Evolutionary conservation across 2,797 vertebrate genomes (phyloP).

Genomic region (Harpagifer antarcticus): DNA sequence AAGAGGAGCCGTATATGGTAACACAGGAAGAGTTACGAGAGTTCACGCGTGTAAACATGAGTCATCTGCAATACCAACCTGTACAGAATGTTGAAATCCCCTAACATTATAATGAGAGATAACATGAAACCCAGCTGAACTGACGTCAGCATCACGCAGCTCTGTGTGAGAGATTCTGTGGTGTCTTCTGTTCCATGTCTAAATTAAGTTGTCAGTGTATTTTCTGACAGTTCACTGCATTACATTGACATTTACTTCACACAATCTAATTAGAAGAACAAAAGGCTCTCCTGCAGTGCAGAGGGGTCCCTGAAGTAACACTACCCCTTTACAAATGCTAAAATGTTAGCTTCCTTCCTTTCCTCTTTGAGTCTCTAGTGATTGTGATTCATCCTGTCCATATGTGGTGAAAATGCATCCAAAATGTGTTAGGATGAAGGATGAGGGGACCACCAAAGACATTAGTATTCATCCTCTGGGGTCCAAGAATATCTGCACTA

Average conservation of each 20-base stretch:
- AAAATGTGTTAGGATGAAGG: background rate
- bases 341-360: background rate
- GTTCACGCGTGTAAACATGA: conserved; percentile 3
- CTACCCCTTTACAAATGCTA: background rate
- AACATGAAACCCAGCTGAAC: background rate
- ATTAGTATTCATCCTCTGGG: background rate
- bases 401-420: background rate
- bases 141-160: background rate
- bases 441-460: background rate
- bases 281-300: conserved; percentile 14
- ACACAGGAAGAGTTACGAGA: conserved; percentile 8
- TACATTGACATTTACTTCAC: conserved; percentile 17
- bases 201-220: conserved; percentile 7
- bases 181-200: background rate
- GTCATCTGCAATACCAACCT: background rate
- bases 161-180: background rate
- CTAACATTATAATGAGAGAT: background rate
- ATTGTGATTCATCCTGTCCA: background rate
- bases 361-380: background rate
- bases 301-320: background rate
- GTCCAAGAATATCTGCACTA: background rate
- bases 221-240: background rate
- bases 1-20: too few species aligned
- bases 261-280: conserved; percentile 36
- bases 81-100: background rate